phyloP scores from a whole-genome alignment of 2,797 vertebrate genomes.

The Liparis tanakae region DNA sequence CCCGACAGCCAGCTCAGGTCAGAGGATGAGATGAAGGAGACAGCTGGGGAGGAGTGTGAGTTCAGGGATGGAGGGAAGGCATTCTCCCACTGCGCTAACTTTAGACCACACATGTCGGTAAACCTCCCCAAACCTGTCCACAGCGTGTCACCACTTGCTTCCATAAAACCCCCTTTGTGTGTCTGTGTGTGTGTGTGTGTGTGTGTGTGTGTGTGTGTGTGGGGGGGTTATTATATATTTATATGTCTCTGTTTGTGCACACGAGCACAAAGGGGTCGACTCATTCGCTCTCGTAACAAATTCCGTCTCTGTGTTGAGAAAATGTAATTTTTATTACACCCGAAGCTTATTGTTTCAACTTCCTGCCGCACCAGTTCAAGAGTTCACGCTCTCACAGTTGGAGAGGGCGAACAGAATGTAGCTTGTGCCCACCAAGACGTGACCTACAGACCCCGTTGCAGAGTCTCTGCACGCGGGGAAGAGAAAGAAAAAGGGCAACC shows the following conservation, averaged over 20 bases:
- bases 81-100: slow-evolving; percentile 77
- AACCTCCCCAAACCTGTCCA: slow-evolving; percentile 75
- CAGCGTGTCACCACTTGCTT: slow-evolving; percentile 75
- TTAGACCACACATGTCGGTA: slow-evolving; percentile 81
- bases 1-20: slow-evolving; percentile 76
- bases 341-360: slow-evolving; percentile 71
- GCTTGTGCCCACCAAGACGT: slow-evolving; percentile 71
- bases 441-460: slow-evolving; percentile 75
- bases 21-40: slow-evolving; percentile 76
- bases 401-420: slow-evolving; percentile 70
- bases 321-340: slow-evolving; percentile 54
- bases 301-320: slow-evolving; percentile 45
- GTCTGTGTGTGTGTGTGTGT: slow-evolving; percentile 20
- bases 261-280: slow-evolving; percentile 51
- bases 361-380: slow-evolving; percentile 68
- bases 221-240: too few relatives aligned
- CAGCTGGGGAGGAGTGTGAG: slow-evolving; percentile 75
- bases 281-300: slow-evolving; percentile 57
- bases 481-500: slow-evolving; percentile 44
- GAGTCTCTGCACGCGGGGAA: slow-evolving; percentile 50
- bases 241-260: slow-evolving; percentile 53
- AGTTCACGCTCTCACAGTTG: slow-evolving; percentile 74
- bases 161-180: slow-evolving; percentile 58
- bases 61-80: slow-evolving; percentile 70
- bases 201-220: neutral